Percentiles rank a stretch among this genome's conserved stretches.
These are phyloP conservation scores for Trichomalopsis sarcophagae DNA, from an alignment of 1,140 invertebrate species.

Conservation along the genomic window DNA sequence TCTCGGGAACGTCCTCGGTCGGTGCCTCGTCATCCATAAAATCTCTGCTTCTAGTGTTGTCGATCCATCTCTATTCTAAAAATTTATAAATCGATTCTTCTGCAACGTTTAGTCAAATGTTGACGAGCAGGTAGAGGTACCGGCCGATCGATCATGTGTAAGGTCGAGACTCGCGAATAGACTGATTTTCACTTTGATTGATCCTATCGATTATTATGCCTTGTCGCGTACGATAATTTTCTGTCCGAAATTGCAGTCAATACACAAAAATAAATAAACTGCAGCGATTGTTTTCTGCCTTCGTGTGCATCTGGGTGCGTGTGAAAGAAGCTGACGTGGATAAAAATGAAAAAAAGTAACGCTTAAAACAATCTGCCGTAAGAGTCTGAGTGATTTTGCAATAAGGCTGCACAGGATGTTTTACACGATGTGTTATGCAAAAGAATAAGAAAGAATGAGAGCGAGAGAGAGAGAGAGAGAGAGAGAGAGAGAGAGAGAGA, in stretches of 20 bases:
- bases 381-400: conserved; percentile 32
- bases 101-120: too few relatives aligned
- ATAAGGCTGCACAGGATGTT: conserved; percentile 11
- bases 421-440: background rate
- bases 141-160: background rate
- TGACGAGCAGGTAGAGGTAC: too few relatives aligned
- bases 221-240: background rate
- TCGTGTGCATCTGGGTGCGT: conserved; percentile 41
- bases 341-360: background rate
- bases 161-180: background rate
- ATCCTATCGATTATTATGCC: background rate
- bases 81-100: background rate
- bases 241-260: background rate
- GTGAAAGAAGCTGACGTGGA: conserved; percentile 32
- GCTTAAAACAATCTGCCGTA: conserved; percentile 29
- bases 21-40: background rate
- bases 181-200: background rate
- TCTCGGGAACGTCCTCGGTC: background rate
- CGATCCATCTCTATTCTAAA: background rate
- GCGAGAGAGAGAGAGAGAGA: background rate
- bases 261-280: background rate
- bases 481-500: background rate
- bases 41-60: background rate
- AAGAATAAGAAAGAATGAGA: background rate
- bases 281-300: conserved; percentile 11